Evolutionary conservation across 1,140 invertebrate species (phyloP).

Genomic region (Sminthurinus signatus): DNA sequence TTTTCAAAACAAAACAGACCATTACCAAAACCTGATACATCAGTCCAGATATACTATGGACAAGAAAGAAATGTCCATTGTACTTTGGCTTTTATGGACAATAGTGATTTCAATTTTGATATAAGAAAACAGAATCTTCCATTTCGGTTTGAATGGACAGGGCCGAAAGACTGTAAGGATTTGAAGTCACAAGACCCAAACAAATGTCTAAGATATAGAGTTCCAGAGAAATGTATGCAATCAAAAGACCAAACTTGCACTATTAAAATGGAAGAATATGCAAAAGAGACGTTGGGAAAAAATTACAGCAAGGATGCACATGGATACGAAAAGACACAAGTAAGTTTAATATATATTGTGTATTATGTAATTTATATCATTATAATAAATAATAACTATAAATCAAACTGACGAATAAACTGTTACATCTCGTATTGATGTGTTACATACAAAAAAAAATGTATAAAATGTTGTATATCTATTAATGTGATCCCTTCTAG

Average conservation of each 20-base stretch:
- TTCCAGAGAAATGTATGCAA: not conserved
- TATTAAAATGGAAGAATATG: not conserved
- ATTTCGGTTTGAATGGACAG: not conserved
- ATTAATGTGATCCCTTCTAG: not conserved
- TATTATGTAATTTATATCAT: too few relatives aligned
- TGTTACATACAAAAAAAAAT: too few relatives aligned
- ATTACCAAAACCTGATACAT: not conserved
- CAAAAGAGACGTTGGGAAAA: too few relatives aligned
- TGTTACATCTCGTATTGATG: too few relatives aligned
- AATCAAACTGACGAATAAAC: too few relatives aligned
- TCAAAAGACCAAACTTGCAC: not conserved
- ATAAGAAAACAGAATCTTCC: not conserved
- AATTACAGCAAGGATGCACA: too few relatives aligned
- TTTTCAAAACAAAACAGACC: too few relatives aligned
- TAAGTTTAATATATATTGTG: too few relatives aligned
- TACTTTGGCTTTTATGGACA: not conserved
- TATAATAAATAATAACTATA: too few relatives aligned
- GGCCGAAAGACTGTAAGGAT: not conserved
- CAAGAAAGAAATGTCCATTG: not conserved
- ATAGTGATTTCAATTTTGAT: not conserved
- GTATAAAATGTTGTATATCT: not conserved
- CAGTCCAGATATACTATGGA: not conserved
- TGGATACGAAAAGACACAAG: too few relatives aligned
- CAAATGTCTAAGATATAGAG: not conserved
- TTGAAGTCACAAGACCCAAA: not conserved